Percentiles rank a stretch among this genome's conserved stretches.
phyloP scores from a whole-genome alignment of 2,113 vertebrate species.

The Oostethus manadensis region DNA sequence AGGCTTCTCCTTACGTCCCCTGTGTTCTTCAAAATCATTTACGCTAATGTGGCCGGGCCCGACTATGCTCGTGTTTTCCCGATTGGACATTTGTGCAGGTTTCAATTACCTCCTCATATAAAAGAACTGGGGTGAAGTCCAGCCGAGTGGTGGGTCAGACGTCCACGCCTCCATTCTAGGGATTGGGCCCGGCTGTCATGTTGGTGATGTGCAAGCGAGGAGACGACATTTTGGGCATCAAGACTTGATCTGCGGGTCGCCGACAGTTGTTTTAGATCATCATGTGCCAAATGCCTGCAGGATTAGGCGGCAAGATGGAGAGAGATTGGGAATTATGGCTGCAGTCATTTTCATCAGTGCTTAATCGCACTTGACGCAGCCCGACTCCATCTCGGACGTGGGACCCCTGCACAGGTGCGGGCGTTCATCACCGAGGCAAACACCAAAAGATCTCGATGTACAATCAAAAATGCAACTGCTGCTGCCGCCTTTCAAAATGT shows the following conservation, averaged over 20 bases:
- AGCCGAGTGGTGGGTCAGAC: not conserved
- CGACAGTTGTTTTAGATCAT: constrained; percentile 76
- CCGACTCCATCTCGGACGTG: constrained; percentile 13
- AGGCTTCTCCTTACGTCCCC: constrained; percentile 62
- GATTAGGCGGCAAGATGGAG: constrained; percentile 59
- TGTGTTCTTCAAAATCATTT: constrained; percentile 63
- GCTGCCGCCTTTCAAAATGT: not conserved
- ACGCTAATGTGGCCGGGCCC: constrained; percentile 22
- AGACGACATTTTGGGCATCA: constrained; percentile 53
- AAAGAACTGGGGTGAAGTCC: not conserved
- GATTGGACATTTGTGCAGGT: constrained; percentile 34
- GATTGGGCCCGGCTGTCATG: constrained; percentile 4
- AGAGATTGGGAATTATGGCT: constrained; percentile 58
- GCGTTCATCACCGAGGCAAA: constrained; percentile 9
- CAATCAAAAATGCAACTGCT: not conserved
- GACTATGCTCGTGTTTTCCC: constrained; percentile 34
- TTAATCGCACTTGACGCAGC: constrained; percentile 21
- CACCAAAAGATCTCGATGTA: not conserved
- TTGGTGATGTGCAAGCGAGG: constrained; percentile 30
- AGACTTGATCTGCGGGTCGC: constrained; percentile 55
- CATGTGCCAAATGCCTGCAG: constrained; percentile 61
- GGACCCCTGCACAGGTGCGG: constrained; percentile 11
- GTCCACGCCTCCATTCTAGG: not conserved
- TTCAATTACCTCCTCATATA: constrained; percentile 20
- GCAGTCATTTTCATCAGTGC: constrained; percentile 33